Conservation (phyloP, 2,888 invertebrate species). For the Teleiodes luculella region DNA sequence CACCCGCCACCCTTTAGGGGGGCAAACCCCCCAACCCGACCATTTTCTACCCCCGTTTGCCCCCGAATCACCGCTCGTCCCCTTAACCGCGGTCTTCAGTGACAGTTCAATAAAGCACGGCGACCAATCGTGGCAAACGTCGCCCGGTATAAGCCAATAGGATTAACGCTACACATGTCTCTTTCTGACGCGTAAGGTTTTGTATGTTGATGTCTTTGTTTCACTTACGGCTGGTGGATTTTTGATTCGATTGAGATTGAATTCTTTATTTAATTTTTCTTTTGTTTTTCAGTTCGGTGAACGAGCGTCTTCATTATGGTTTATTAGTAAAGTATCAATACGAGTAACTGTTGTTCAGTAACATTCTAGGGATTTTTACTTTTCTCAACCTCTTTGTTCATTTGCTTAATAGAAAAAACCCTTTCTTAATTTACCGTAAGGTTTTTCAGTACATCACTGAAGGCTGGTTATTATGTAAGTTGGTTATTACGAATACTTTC, state of each 20-base stretch:
- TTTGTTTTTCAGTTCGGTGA: conserved; percentile 65
- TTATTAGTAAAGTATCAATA: conserved; percentile 27
- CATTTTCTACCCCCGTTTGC: conserved; percentile 50
- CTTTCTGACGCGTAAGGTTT: conserved; percentile 31
- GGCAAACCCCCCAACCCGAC: conserved; percentile 31
- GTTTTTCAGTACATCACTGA: no score
- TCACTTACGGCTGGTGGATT: conserved; percentile 62
- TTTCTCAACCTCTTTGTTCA: not conserved
- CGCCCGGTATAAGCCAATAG: conserved; percentile 77
- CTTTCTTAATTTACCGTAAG: no score
- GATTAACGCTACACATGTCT: conserved; percentile 67
- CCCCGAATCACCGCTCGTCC: conserved; percentile 72
- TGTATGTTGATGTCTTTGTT: conserved; percentile 43
- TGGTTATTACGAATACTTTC: no score
- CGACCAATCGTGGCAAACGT: conserved; percentile 78
- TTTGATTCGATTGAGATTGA: conserved; percentile 75
- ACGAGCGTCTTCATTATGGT: conserved; percentile 36
- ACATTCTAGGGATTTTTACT: not conserved
- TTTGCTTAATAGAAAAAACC: not conserved
- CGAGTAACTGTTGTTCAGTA: conserved; percentile 10
- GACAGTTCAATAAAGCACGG: conserved; percentile 77
- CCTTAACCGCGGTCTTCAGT: conserved; percentile 75
- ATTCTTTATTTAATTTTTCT: conserved; percentile 70
- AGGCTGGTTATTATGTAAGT: no score
- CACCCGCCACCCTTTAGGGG: conserved; percentile 35